Percentiles rank a stretch among this genome's conserved stretches.
Evolutionary conservation across 1,140 invertebrate species (phyloP).

Genomic region (Bicyclus anynana): DNA sequence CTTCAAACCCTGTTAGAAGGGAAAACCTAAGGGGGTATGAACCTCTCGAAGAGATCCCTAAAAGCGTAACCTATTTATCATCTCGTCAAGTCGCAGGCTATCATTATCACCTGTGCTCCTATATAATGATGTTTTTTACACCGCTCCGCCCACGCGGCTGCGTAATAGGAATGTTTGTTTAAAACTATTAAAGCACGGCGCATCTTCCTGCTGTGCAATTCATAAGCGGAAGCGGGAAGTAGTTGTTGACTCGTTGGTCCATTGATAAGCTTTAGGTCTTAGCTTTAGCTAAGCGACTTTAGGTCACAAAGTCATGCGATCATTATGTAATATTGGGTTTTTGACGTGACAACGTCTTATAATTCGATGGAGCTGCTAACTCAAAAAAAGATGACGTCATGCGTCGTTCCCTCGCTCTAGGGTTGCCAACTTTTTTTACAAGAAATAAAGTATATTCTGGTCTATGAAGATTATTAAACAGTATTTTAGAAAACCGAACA

Average conservation of each 20-base stretch:
- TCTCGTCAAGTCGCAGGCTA: slow-evolving; percentile 26
- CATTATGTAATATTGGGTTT: too few species aligned
- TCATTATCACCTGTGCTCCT: slow-evolving; percentile 54
- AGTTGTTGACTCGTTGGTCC: background rate
- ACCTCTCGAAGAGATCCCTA: slow-evolving; percentile 14
- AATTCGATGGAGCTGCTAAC: too few species aligned
- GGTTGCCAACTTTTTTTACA: too few species aligned
- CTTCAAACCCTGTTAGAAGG: too few species aligned
- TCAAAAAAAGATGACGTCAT: too few species aligned
- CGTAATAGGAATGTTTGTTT: slow-evolving; percentile 67
- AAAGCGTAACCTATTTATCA: slow-evolving; percentile 22
- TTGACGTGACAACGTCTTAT: too few species aligned
- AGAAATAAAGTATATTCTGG: too few species aligned
- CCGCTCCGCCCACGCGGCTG: slow-evolving; percentile 4
- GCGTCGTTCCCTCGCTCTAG: too few species aligned
- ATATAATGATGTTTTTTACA: slow-evolving; percentile 61
- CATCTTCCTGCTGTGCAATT: slow-evolving; percentile 30
- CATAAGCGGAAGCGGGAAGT: slow-evolving; percentile 1
- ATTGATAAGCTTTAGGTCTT: too few species aligned
- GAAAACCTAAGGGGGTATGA: background rate
- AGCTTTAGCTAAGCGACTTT: background rate
- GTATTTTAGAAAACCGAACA: too few species aligned
- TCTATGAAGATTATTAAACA: too few species aligned
- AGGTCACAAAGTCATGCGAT: too few species aligned
- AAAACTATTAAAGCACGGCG: slow-evolving; percentile 56